A percentile compares a stretch with the other conserved stretches of the same genome.
Evolutionary conservation across 2,797 vertebrate species (phyloP).

Genomic region (Oreortyx pictus): DNA sequence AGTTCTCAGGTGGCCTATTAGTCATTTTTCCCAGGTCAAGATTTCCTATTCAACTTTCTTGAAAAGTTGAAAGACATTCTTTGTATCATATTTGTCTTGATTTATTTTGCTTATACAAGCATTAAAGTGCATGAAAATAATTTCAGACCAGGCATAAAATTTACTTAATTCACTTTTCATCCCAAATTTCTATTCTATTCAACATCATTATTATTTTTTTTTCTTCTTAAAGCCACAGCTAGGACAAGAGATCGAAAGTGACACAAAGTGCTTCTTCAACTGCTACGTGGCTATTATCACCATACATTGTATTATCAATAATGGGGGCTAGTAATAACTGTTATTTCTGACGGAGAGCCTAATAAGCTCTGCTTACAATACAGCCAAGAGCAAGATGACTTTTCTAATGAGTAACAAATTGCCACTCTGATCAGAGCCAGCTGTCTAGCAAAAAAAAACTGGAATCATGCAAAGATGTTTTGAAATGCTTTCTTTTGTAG

Average conservation of each 20-base stretch:
- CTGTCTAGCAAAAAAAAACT: conserved; percentile 9
- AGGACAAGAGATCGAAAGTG: not conserved
- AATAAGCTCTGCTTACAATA: conserved; percentile 34
- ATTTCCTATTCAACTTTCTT: conserved; percentile 1
- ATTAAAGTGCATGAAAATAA: not conserved
- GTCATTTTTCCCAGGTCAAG: conserved; percentile 4
- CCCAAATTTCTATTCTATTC: not conserved
- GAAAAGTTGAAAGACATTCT: not conserved
- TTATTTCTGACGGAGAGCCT: conserved; percentile 48
- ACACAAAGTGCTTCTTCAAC: not conserved
- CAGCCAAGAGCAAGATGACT: conserved; percentile 52
- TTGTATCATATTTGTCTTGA: not conserved
- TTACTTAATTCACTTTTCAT: not conserved
- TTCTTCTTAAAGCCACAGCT: not conserved
- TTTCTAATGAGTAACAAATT: conserved; percentile 60
- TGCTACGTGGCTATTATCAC: not conserved
- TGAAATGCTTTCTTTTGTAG: not conserved
- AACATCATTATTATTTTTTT: not conserved
- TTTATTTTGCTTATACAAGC: not conserved
- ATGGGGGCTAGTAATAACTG: conserved; percentile 47
- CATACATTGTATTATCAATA: conserved; percentile 13
- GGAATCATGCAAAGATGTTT: conserved; percentile 7
- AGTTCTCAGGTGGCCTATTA: conserved; percentile 37
- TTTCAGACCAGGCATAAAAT: not conserved
- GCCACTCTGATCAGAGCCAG: conserved; percentile 41